Percentiles rank a stretch among this genome's conserved stretches.
These are phyloP conservation scores for Phyllotis vaccarum DNA, from an alignment of 2,797 vertebrate genomes.

Conservation along the genomic window DNA sequence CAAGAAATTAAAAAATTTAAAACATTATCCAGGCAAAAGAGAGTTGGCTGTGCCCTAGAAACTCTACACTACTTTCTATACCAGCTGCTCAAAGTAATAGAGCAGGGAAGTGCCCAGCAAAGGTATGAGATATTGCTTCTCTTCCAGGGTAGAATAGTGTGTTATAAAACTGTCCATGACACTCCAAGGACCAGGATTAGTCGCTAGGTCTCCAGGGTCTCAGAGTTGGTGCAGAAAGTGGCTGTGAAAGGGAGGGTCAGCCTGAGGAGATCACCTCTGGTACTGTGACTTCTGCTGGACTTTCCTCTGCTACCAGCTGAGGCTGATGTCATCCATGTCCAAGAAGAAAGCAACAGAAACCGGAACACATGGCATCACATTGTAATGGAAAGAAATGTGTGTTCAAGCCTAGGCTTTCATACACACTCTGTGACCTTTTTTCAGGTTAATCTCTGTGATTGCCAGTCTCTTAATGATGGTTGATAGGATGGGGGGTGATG, in stretches of 20 bases:
- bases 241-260: neutral
- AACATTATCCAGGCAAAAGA: neutral
- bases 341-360: neutral
- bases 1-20: neutral
- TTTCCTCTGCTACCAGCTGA: neutral
- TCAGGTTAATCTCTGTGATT: neutral
- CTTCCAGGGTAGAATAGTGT: neutral
- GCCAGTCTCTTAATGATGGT: neutral
- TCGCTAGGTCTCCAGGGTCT: neutral
- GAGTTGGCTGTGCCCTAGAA: neutral
- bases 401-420: neutral
- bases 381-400: neutral
- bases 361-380: accelerated
- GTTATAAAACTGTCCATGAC: neutral
- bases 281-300: too few species aligned
- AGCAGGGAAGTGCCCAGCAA: neutral
- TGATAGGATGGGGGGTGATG: neutral
- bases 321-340: neutral
- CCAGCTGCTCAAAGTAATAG: neutral
- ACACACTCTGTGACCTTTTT: neutral
- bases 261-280: neutral
- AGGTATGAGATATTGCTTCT: neutral
- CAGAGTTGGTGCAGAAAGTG: neutral
- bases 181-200: neutral
- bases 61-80: neutral